A percentile compares a stretch with the other conserved stretches of the same genome.
These are phyloP conservation scores for Thermophis baileyi DNA, from an alignment of 2,113 vertebrate species.

Conservation along the genomic window DNA sequence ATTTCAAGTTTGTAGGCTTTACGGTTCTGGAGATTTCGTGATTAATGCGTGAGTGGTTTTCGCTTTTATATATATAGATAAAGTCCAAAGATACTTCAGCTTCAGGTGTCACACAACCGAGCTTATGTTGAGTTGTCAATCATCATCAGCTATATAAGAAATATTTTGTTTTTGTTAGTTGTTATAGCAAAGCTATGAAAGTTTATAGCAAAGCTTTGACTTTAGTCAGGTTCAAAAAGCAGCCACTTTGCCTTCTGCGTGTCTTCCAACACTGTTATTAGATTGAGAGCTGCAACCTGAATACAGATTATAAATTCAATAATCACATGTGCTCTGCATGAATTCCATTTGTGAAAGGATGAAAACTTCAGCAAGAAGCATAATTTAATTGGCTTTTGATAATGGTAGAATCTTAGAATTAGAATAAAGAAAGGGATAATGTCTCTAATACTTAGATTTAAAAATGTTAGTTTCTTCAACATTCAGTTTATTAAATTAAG, in stretches of 20 bases:
- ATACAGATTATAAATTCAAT: not conserved
- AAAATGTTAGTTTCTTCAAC: not conserved
- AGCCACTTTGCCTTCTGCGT: too few species aligned
- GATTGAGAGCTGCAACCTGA: not conserved
- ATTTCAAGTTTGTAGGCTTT: too few species aligned
- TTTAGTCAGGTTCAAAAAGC: too few species aligned
- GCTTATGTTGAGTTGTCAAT: slow-evolving; percentile 20
- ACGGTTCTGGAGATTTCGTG: too few species aligned
- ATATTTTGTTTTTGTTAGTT: too few species aligned
- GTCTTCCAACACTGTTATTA: too few species aligned
- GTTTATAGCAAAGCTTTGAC: too few species aligned
- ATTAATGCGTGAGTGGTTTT: too few species aligned
- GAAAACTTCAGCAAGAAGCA: not conserved
- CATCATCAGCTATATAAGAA: slow-evolving; percentile 25
- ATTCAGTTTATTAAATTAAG: not conserved
- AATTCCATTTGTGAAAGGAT: not conserved
- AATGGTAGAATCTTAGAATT: not conserved
- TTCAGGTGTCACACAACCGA: slow-evolving; percentile 37
- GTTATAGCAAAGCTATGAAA: too few species aligned
- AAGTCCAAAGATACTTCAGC: too few species aligned
- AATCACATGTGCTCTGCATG: not conserved
- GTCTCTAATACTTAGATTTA: not conserved
- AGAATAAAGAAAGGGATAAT: not conserved
- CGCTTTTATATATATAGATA: too few species aligned
- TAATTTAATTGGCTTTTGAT: not conserved